A percentile compares a stretch with the other conserved stretches of the same genome.
Conservation (phyloP, 1,140 invertebrate species). For the Coptotermes formosanus region DNA sequence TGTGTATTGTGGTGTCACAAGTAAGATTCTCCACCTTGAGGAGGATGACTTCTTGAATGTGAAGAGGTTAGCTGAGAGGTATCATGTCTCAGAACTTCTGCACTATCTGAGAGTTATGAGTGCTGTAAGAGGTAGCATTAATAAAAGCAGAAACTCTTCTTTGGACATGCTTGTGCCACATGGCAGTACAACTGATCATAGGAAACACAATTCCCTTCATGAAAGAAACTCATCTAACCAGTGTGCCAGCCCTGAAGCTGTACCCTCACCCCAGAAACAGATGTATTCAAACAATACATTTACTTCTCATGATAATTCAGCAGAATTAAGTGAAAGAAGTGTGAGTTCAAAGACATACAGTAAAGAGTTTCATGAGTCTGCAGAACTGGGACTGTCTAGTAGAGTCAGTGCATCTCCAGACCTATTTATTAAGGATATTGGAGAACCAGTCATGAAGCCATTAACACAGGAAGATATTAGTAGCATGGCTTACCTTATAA, state of each 20-base stretch:
- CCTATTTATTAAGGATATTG: background rate
- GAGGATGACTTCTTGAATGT: conserved; percentile 36
- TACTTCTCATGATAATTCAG: background rate
- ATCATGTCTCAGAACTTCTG: conserved; percentile 31
- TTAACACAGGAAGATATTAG: background rate
- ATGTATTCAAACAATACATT: background rate
- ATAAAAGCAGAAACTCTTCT: background rate
- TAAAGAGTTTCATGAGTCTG: background rate
- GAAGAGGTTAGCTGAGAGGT: conserved; percentile 42
- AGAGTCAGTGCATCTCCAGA: background rate
- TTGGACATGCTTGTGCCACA: background rate
- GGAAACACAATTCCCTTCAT: background rate
- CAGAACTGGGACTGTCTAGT: background rate
- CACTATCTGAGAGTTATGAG: conserved; percentile 30
- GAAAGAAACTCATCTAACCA: background rate
- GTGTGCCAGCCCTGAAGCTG: too few species aligned
- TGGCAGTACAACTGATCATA: background rate
- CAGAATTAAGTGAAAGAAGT: background rate
- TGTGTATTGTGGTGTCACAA: conserved; percentile 47
- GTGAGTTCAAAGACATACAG: background rate
- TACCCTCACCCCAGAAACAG: background rate
- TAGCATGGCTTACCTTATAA: background rate
- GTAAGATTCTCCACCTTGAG: conserved; percentile 37
- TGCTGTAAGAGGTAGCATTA: conserved; percentile 20
- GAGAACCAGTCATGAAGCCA: background rate